Evolutionary conservation across 2,888 invertebrate genomes (phyloP).

Genomic region (Ichneumoninae sp.): DNA sequence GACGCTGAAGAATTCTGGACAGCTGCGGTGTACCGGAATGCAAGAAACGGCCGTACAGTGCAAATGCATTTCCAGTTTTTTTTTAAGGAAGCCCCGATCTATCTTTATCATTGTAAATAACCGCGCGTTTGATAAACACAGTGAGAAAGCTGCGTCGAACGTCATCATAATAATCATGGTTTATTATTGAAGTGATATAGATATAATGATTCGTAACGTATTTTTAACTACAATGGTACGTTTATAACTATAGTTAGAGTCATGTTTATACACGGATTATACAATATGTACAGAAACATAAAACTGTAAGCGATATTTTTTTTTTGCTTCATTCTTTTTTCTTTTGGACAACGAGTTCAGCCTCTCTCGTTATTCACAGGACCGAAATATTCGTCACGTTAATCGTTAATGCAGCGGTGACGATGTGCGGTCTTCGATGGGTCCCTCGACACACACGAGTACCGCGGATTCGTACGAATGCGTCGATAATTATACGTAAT

Average conservation of each 20-base stretch:
- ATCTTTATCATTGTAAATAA: conserved; percentile 3
- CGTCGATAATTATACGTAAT: conserved; percentile 44
- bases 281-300: conserved; percentile 84
- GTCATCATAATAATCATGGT: conserved; percentile 83
- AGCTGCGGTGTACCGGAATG: conserved; percentile 50
- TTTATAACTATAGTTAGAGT: conserved; percentile 81
- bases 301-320: conserved; percentile 78
- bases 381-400: conserved; percentile 61
- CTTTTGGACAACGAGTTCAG: conserved; percentile 73
- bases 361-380: conserved; percentile 74
- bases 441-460: conserved; percentile 27
- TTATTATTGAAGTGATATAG: conserved; percentile 84
- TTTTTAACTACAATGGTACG: conserved; percentile 82
- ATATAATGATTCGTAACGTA: conserved; percentile 84
- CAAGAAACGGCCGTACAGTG: conserved; percentile 17
- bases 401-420: conserved; percentile 41
- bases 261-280: conserved; percentile 84
- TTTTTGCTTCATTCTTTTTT: conserved; percentile 45
- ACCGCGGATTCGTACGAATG: conserved; percentile 6
- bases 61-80: conserved; percentile 27
- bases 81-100: conserved; percentile 14
- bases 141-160: conserved; percentile 56
- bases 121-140: neutral
- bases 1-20: conserved; percentile 47
- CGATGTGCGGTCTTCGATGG: conserved; percentile 28